Evolutionary conservation across 1,140 invertebrate species (phyloP).

Genomic region (Schlechtendalia chinensis): DNA sequence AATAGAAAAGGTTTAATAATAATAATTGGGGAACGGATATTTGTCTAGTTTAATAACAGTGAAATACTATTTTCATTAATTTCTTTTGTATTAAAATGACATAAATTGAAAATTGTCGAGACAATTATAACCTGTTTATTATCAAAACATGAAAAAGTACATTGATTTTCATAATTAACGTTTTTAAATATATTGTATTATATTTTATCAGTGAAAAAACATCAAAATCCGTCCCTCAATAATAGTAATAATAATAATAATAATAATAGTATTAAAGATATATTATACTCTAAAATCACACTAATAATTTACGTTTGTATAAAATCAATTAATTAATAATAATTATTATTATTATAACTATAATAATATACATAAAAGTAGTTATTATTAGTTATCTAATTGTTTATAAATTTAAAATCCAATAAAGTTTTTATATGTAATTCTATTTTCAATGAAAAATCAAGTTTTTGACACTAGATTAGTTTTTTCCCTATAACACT

Average conservation of each 20-base stretch:
- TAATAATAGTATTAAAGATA: neutral
- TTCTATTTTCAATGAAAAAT: neutral
- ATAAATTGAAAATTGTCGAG: too few species aligned
- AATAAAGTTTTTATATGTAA: neutral
- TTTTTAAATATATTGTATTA: too few species aligned
- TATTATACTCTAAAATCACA: constrained; percentile 20
- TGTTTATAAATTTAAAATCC: neutral
- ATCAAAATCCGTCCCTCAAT: neutral
- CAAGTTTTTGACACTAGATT: constrained; percentile 30
- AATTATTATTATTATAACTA: neutral
- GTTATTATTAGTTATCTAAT: neutral
- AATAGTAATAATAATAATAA: constrained; percentile 21
- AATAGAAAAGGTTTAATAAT: neutral
- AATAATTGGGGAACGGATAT: constrained; percentile 1
- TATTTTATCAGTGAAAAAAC: too few species aligned
- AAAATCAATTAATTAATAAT: neutral
- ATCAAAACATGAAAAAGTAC: too few species aligned
- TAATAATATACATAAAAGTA: neutral
- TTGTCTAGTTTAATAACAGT: neutral
- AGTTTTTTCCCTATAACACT: too few species aligned
- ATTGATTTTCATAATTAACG: too few species aligned
- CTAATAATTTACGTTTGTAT: neutral
- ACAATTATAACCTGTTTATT: neutral
- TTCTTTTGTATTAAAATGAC: too few species aligned
- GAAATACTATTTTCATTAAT: too few species aligned